Conservation (phyloP, 2,797 vertebrate species). For the Anguilla anguilla region DNA sequence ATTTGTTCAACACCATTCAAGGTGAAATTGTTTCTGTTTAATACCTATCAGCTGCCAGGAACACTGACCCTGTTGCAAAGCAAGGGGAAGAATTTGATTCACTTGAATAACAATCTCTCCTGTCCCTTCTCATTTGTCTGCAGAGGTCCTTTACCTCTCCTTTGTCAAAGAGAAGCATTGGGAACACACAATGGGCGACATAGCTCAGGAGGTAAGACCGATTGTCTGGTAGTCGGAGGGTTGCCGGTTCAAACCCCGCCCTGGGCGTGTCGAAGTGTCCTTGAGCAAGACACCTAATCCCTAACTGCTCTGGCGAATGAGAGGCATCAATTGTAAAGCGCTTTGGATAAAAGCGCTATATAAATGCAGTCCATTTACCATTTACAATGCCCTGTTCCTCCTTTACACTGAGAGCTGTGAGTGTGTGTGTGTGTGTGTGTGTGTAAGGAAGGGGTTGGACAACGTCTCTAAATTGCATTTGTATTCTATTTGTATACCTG, state of each 20-base stretch:
- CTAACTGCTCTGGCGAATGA: no score
- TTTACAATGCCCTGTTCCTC: not conserved
- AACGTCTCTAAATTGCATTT: not conserved
- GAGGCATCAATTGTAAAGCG: no score
- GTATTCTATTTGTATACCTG: not conserved
- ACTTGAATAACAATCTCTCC: conserved; percentile 19
- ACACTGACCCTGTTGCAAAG: not conserved
- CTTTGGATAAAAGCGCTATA: no score
- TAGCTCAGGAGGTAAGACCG: no score
- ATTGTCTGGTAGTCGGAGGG: no score
- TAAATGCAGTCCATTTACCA: no score
- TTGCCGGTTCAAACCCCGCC: no score
- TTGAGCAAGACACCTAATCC: no score
- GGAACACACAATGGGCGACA: not conserved
- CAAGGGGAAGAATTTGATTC: not conserved
- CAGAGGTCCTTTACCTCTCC: not conserved
- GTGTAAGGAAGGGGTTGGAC: not conserved
- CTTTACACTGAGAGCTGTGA: not conserved
- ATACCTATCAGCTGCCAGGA: conserved; percentile 4
- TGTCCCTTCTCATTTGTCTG: conserved; percentile 8
- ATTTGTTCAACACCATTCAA: conserved; percentile 2
- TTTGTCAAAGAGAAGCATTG: not conserved
- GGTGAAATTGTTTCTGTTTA: not conserved
- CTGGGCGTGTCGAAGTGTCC: no score
- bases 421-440: conserved; percentile 11